Conservation (phyloP, 2,888 invertebrate genomes). For the Pyralis farinalis region DNA sequence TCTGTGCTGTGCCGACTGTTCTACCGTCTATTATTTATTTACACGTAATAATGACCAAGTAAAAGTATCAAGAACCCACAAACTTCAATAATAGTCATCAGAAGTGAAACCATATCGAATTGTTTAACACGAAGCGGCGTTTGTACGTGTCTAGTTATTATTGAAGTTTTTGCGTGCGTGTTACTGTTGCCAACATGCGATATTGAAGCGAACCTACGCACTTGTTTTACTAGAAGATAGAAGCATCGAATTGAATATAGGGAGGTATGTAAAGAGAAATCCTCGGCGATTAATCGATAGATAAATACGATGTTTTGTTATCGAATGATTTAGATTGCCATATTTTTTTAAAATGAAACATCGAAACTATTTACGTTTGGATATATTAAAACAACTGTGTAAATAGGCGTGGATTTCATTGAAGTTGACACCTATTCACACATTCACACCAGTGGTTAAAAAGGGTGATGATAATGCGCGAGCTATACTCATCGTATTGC, state of each 20-base stretch:
- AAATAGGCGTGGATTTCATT: too few relatives aligned
- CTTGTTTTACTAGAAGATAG: neutral
- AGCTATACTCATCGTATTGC: too few relatives aligned
- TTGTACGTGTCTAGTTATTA: slow-evolving; percentile 58
- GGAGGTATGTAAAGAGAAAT: slow-evolving; percentile 17
- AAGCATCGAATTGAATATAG: neutral
- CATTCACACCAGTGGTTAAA: too few relatives aligned
- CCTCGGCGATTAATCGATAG: slow-evolving; percentile 1
- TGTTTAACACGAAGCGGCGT: slow-evolving; percentile 58
- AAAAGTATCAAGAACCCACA: slow-evolving; percentile 25
- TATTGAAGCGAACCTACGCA: slow-evolving; percentile 14
- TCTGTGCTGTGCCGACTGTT: too few relatives aligned
- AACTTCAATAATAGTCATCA: slow-evolving; percentile 39
- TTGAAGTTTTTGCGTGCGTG: slow-evolving; percentile 56
- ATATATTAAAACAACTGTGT: too few relatives aligned
- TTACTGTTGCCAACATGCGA: slow-evolving; percentile 58
- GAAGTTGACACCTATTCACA: too few relatives aligned
- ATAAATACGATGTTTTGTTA: neutral
- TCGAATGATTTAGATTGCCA: neutral
- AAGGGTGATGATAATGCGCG: too few relatives aligned
- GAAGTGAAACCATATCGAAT: slow-evolving; percentile 76
- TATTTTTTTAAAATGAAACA: too few relatives aligned
- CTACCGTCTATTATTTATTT: too few relatives aligned
- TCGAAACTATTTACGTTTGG: neutral
- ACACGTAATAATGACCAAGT: slow-evolving; percentile 8